Evolutionary conservation across 2,888 invertebrate species (phyloP), one percentile per base, ranked within the genome.

Genomic region (Drosophila mimetica): DNA sequence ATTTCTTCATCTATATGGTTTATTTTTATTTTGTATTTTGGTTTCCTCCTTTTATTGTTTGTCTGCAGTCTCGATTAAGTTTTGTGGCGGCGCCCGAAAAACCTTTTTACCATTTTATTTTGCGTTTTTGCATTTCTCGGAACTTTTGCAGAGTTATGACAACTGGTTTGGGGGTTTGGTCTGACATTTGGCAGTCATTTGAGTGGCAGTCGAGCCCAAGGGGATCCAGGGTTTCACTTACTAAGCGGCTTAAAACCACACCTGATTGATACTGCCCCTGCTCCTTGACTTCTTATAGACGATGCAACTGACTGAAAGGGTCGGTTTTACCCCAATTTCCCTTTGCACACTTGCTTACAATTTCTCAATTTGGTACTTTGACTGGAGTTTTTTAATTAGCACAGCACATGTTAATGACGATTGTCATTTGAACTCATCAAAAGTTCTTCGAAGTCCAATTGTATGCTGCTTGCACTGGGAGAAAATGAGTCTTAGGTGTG

Each of bases 61-160:
- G 82, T 82, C 88, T 84, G 86, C 85, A 74, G 65, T 65, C 82
- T 84, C 77, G 83, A 84, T 84, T 87, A 77, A 87, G 58, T 46
- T 34, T 36, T 25, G 22, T 42, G 51, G 60, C 70, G 81, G 84
- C 79, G 79, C 81, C 76, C 75, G 64, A 44, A 52, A 63, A 71
- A 65, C 66, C 58, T 52, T 51, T 71, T 77, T 75, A 28, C 50
- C 57, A 58, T 41, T 59, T 39, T 39, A 18, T 39, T 63, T 25
- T 16, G 22, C 41, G 28, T 20, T 66, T 80, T 71, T 78, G 67
- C 69, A 76, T 79, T 87, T 85, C 87, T 77, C 61, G 79, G 88
- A 87, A 87, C 37, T 63, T 42, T 60, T 50, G 50, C 42, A 65
- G 69, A 75, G 71, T 76, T 84, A 83, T 83, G 82, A 86, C 86